These are phyloP conservation scores for Macroglossus sobrinus DNA, from an alignment of 2,113 vertebrate species.

Conservation along the genomic window DNA sequence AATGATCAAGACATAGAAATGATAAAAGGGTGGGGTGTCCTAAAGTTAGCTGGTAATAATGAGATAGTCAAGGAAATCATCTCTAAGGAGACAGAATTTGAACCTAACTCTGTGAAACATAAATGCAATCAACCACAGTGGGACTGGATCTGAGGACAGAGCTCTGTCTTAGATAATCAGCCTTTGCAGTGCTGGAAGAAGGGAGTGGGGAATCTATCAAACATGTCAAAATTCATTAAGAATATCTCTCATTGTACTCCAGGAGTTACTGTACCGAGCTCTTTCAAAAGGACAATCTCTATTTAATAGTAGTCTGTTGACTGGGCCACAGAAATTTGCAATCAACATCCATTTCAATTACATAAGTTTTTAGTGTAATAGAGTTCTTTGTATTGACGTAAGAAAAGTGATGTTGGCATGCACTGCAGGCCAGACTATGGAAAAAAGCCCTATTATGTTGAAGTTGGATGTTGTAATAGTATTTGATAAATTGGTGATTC, in stretches of 20 bases:
- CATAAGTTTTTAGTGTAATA: conserved; percentile 16
- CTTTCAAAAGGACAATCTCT: not conserved
- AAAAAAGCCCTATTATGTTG: not conserved
- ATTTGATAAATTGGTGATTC: conserved; percentile 19
- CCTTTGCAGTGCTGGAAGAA: not conserved
- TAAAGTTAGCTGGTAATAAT: not conserved
- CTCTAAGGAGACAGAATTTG: not conserved
- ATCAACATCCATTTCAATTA: not conserved
- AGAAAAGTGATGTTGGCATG: not conserved
- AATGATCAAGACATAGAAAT: not conserved
- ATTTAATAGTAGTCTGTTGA: not conserved
- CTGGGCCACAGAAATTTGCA: not conserved
- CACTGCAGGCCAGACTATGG: not conserved
- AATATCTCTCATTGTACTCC: not conserved
- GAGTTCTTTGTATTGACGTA: not conserved
- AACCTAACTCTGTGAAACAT: not conserved
- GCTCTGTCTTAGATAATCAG: not conserved
- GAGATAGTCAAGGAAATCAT: not conserved
- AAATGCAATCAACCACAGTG: not conserved
- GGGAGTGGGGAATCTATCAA: not conserved
- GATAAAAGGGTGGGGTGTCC: not conserved
- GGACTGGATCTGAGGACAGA: not conserved
- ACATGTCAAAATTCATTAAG: not conserved
- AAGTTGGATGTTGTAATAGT: conserved; percentile 1
- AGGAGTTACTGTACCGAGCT: not conserved